Conservation (phyloP, 2,888 invertebrate species). For the Synergus laeviventris region DNA sequence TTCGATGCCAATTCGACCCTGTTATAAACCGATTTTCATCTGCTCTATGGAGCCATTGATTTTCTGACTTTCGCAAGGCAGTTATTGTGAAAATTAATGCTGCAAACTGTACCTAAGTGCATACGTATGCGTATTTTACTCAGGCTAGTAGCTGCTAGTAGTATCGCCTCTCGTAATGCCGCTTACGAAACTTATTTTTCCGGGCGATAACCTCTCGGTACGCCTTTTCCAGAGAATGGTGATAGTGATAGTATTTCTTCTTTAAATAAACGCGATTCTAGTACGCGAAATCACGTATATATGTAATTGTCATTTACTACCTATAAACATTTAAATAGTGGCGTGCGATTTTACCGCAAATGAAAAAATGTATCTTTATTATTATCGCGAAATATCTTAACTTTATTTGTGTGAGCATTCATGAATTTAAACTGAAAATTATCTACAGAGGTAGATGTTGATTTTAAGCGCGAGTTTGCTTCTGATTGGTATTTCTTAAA, state of each 20-base stretch:
- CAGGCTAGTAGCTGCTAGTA: too few relatives aligned
- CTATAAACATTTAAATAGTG: neutral
- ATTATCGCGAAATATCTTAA: neutral
- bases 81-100: conserved; percentile 7
- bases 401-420: neutral
- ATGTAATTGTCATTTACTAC: neutral
- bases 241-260: neutral
- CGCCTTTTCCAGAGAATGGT: neutral
- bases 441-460: neutral
- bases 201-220: conserved; percentile 52
- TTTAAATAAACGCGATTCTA: neutral
- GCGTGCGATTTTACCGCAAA: neutral
- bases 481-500: neutral
- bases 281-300: too few relatives aligned
- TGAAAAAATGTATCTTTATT: neutral
- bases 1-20: too few relatives aligned
- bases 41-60: neutral
- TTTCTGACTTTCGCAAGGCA: neutral
- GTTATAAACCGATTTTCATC: neutral
- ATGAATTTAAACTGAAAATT: neutral
- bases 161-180: conserved; percentile 51
- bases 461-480: neutral
- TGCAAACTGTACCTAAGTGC: neutral
- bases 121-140: neutral
- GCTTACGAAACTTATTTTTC: conserved; percentile 55